Evolutionary conservation across 2,797 vertebrate genomes (phyloP), one percentile per base, ranked within the genome.

Genomic region (Alcedo atthis): DNA sequence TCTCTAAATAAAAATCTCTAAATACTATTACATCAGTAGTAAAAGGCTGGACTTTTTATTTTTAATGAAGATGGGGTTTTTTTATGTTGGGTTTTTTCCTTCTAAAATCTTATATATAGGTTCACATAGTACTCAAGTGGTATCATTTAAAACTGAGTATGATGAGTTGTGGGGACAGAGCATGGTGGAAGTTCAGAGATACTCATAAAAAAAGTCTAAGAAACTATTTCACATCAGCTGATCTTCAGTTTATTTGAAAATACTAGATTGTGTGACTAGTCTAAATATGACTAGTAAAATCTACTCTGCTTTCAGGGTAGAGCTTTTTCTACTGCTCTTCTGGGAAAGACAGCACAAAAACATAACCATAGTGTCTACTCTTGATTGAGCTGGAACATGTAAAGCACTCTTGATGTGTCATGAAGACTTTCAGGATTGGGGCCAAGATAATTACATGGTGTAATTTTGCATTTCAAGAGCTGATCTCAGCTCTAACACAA

Each of bases 391-490:
- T 58, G 19, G 26, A 75, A 21, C 16, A 45, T 0, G 0, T 69
- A 69, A 77, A 81, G 2, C 26, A 30, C 24, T 54, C n/a, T 25
- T 69, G 35, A 53, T 69, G 30, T 4, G 2, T 14, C 15, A 58
- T 10, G 68, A 87, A 75, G 9, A n/a, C 18, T 86, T 69, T n/a
- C 21, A 81, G 77, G 33, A 86, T 53, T 8, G 8, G 54, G 37
- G 43, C 30, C 80, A 91, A 83, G 46, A 78, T 28, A 87, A 90
- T 87, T 73, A 62, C 13, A 37, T 58, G 14, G 40, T n/a, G 12
- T 33, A 75, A 81, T 75, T 91, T 94, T 84, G 17, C 6, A 35
- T 90, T 91, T 88, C 67, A 90, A 79, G 59, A 69, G 5, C 32
- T 55, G 14, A 9, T 81, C 30, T 91, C 25, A 48, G 13, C 28